A percentile compares a stretch with the other conserved stretches of the same genome.
Evolutionary conservation across 2,888 invertebrate species (phyloP).

Genomic region (Catocala nupta): DNA sequence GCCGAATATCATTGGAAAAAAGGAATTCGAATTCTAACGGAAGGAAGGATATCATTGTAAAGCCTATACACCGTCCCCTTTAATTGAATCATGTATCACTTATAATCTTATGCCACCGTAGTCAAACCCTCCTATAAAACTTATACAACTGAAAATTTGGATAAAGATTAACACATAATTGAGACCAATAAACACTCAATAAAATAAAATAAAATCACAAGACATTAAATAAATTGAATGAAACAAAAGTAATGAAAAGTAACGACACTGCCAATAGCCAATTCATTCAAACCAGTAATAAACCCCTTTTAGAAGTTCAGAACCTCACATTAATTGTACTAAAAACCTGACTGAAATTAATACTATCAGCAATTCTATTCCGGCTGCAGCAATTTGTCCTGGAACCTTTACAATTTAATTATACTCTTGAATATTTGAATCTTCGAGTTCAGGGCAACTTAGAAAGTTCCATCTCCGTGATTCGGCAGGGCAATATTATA

Average conservation of each 20-base stretch:
- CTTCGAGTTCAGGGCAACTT: conserved; percentile 57
- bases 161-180: not conserved
- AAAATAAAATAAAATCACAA: conserved; percentile 28
- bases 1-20: not conserved
- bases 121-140: not conserved
- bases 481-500: conserved; percentile 62
- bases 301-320: conserved; percentile 60
- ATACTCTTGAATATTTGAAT: conserved; percentile 65
- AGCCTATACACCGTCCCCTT: not conserved
- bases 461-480: conserved; percentile 57
- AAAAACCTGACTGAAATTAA: conserved; percentile 72
- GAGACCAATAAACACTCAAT: conserved; percentile 35
- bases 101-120: not conserved
- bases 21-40: not conserved
- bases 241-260: conserved; percentile 62
- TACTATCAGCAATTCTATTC: conserved; percentile 62
- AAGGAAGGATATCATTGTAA: no score
- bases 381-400: conserved; percentile 69
- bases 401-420: conserved; percentile 73
- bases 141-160: not conserved
- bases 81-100: conserved; percentile 4
- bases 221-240: conserved; percentile 58
- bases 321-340: conserved; percentile 66
- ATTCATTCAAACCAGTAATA: conserved; percentile 64
- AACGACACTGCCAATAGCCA: conserved; percentile 60